Evolutionary conservation across 2,113 vertebrate genomes (phyloP).

Genomic region (Edolisoma coerulescens): DNA sequence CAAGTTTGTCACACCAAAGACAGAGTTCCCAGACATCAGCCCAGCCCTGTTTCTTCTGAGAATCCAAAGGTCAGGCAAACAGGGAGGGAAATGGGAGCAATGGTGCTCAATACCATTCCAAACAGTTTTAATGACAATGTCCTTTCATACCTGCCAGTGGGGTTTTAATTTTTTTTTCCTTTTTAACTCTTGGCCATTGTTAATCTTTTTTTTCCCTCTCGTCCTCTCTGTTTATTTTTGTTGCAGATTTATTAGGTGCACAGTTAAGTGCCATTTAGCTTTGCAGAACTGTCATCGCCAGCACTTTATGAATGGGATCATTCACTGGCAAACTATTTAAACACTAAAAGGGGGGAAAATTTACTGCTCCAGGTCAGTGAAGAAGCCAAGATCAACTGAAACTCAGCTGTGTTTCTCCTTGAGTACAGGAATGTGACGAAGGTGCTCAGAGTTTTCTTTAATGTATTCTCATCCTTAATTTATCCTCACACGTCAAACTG

Average conservation of each 20-base stretch:
- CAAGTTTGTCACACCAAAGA: accelerated
- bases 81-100: not conserved
- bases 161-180: not conserved
- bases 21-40: not conserved
- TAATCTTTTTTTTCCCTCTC: not conserved
- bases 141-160: not conserved
- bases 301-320: slow-evolving; percentile 71
- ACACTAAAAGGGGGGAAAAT: slow-evolving; percentile 48
- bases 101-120: not conserved
- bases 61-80: not conserved
- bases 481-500: slow-evolving; percentile 5
- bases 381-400: slow-evolving; percentile 74
- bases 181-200: not conserved
- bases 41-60: not conserved
- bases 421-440: slow-evolving; percentile 38
- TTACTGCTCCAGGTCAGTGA: slow-evolving; percentile 60
- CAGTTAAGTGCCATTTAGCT: slow-evolving; percentile 66
- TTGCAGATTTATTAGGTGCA: slow-evolving; percentile 67
- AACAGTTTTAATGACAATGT: not conserved
- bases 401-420: slow-evolving; percentile 41
- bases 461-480: slow-evolving; percentile 6
- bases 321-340: slow-evolving; percentile 72
- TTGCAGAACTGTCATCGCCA: slow-evolving; percentile 65
- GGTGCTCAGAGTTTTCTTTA: not conserved
- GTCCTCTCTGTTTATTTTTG: slow-evolving; percentile 70